A percentile compares a stretch with the other conserved stretches of the same genome.
Conservation (phyloP, 2,888 invertebrate species). For the Synergus japonicus region DNA sequence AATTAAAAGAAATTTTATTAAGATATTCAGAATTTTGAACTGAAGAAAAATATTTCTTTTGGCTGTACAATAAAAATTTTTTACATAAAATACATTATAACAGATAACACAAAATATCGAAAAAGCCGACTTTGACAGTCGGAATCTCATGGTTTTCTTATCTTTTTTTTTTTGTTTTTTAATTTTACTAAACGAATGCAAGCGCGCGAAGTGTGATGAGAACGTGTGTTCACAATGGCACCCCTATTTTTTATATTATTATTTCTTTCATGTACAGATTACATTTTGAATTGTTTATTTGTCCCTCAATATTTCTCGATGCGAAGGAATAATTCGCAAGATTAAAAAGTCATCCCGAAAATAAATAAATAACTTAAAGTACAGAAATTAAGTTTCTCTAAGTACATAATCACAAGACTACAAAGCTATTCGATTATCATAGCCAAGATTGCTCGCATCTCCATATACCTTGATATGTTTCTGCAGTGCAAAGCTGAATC, state of each 20-base stretch:
- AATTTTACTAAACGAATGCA: too few relatives aligned
- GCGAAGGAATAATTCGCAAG: neutral
- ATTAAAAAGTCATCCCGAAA: neutral
- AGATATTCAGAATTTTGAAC: conserved; percentile 8
- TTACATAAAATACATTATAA: neutral
- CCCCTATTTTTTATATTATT: neutral
- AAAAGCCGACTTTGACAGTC: neutral
- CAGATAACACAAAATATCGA: neutral
- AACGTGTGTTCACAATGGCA: too few relatives aligned
- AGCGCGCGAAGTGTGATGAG: too few relatives aligned
- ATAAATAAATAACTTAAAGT: conserved; percentile 38
- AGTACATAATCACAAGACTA: conserved; percentile 31
- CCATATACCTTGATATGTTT: conserved; percentile 17
- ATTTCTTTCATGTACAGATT: neutral
- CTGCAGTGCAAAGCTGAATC: neutral
- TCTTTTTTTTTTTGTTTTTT: neutral
- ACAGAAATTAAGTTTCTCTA: conserved; percentile 33
- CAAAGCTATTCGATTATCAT: neutral
- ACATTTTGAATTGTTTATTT: neutral
- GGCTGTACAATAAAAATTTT: neutral
- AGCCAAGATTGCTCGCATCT: conserved; percentile 4
- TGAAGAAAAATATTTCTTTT: conserved; percentile 13
- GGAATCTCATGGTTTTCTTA: neutral
- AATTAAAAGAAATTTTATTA: conserved; percentile 38
- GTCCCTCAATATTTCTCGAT: neutral